Evolutionary conservation across 2,888 invertebrate species (phyloP).

Genomic region (Catotricha subobsoleta): DNA sequence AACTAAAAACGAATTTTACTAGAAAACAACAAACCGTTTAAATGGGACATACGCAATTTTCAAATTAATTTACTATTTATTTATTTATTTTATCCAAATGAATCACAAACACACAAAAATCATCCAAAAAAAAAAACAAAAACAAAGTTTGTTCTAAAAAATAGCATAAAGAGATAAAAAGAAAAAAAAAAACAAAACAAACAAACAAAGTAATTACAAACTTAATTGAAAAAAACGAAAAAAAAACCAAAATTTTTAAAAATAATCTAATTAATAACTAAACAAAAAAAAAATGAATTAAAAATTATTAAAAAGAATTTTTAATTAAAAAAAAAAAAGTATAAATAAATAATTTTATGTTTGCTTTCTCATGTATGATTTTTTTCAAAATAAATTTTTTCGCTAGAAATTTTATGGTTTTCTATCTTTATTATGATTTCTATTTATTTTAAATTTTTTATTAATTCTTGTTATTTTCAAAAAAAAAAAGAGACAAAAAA

Average conservation of each 20-base stretch:
- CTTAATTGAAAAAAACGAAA: too few species aligned
- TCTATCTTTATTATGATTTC: conserved; percentile 4
- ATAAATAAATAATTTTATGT: conserved; percentile 7
- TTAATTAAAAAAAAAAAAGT: too few species aligned
- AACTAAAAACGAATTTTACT: not conserved
- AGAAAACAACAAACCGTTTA: too few species aligned
- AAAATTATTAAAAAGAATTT: too few species aligned
- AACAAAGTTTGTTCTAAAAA: too few species aligned
- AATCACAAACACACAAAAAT: not conserved
- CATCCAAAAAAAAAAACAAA: not conserved
- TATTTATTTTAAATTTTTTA: not conserved
- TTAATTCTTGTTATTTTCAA: not conserved
- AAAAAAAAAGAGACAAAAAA: not conserved
- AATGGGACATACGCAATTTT: too few species aligned
- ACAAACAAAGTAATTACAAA: too few species aligned
- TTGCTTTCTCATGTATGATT: conserved; percentile 10
- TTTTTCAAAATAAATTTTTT: conserved; percentile 8
- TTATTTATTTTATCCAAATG: too few species aligned
- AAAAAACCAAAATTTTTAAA: too few species aligned
- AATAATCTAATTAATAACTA: not conserved
- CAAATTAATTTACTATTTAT: too few species aligned
- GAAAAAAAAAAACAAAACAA: not conserved
- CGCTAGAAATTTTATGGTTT: conserved; percentile 10
- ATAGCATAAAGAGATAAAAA: too few species aligned
- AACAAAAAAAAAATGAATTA: not conserved